These are phyloP conservation scores for Nomada ferruginata DNA, from an alignment of 2,888 invertebrate species.

Conservation along the genomic window DNA sequence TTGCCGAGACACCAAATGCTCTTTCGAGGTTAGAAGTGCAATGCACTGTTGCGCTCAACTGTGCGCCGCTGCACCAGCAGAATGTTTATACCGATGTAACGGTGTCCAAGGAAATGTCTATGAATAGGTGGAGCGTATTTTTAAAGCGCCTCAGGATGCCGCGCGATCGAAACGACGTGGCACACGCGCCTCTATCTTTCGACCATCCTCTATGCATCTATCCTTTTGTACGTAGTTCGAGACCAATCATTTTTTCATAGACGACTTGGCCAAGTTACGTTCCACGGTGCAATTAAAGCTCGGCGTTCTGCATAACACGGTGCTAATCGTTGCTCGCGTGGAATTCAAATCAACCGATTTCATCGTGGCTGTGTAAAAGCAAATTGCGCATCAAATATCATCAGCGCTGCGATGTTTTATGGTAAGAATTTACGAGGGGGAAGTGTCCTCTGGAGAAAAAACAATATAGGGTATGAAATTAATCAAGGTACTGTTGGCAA, in stretches of 20 bases:
- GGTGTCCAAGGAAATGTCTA: conserved; percentile 54
- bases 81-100: conserved; percentile 66
- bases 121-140: conserved; percentile 47
- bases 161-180: conserved; percentile 5
- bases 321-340: neutral
- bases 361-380: neutral
- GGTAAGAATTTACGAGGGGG: neutral
- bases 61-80: conserved; percentile 59
- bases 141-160: conserved; percentile 25
- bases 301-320: neutral
- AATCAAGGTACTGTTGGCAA: no score
- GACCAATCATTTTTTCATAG: conserved; percentile 11
- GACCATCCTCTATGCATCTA: no score
- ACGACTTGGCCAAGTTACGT: neutral
- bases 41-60: conserved; percentile 70
- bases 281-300: conserved; percentile 1
- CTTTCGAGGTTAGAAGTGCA: conserved; percentile 74
- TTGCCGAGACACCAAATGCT: conserved; percentile 70
- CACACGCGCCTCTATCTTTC: neutral
- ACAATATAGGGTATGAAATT: no score
- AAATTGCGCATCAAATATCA: neutral
- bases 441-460: no score
- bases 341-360: conserved; percentile 4
- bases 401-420: neutral
- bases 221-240: no score